Conservation (phyloP, 1,140 invertebrate genomes). For the Drosophila pachea region DNA sequence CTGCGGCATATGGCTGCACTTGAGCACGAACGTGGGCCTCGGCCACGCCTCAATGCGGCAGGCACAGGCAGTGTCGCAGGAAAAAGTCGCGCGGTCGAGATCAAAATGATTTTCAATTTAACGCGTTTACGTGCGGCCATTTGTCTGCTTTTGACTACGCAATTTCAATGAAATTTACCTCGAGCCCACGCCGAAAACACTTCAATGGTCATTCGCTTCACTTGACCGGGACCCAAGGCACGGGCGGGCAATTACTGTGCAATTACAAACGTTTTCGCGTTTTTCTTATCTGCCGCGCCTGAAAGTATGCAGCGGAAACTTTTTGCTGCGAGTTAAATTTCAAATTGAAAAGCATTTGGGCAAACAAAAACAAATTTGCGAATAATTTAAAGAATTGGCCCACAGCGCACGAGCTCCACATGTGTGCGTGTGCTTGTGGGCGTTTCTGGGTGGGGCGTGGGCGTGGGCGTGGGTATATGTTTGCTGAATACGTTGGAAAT, state of each 20-base stretch:
- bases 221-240: constrained; percentile 7
- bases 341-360: constrained; percentile 66
- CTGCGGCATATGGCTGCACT: constrained; percentile 60
- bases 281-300: constrained; percentile 21
- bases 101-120: constrained; percentile 78
- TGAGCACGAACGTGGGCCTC: constrained; percentile 32
- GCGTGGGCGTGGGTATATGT: constrained; percentile 12
- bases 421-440: constrained; percentile 11
- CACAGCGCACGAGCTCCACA: neutral
- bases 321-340: constrained; percentile 42
- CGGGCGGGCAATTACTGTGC: constrained; percentile 64
- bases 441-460: constrained; percentile 4
- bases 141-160: constrained; percentile 49
- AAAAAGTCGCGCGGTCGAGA: constrained; percentile 63
- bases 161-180: constrained; percentile 50
- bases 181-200: constrained; percentile 23
- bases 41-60: constrained; percentile 9
- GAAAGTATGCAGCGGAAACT: constrained; percentile 44
- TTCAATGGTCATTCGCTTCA: constrained; percentile 9
- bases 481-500: constrained; percentile 69
- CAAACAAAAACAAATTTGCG: constrained; percentile 72
- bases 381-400: constrained; percentile 60
- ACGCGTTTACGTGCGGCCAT: constrained; percentile 73
- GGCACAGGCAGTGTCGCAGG: constrained; percentile 22
- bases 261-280: constrained; percentile 48